Conservation (phyloP, 2,888 invertebrate species). For the Ceriagrion tenellum region DNA sequence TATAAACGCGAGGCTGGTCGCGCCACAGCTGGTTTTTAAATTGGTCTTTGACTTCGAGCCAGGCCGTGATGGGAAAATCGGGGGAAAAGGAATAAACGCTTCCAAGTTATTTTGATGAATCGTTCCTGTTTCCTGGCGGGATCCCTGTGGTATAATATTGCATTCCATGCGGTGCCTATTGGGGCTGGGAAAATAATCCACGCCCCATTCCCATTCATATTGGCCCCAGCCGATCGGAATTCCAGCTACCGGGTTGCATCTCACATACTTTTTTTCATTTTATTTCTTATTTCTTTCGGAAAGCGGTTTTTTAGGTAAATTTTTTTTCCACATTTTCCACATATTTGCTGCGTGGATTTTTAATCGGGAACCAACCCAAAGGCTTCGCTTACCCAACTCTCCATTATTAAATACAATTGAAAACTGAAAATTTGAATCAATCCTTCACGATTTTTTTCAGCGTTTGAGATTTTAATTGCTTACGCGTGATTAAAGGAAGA, state of each 20-base stretch:
- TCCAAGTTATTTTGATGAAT: not conserved
- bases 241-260: not conserved
- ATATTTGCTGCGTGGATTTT: no score
- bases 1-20: not conserved
- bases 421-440: no score
- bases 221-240: not conserved
- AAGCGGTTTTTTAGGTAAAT: no score
- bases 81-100: not conserved
- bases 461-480: no score
- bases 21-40: not conserved
- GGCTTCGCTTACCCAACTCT: no score
- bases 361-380: no score
- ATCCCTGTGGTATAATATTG: not conserved
- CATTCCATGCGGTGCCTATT: not conserved
- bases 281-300: no score
- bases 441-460: no score
- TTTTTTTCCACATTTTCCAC: no score
- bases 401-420: no score
- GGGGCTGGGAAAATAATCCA: not conserved
- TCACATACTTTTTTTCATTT: no score
- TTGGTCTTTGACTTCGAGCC: not conserved
- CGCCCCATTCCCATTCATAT: not conserved
- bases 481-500: no score
- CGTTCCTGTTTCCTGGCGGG: not conserved
- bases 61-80: not conserved